Percentiles rank a stretch among this genome's conserved stretches.
Evolutionary conservation across 1,140 invertebrate species (phyloP).

Genomic region (Tetragonula clypearis): DNA sequence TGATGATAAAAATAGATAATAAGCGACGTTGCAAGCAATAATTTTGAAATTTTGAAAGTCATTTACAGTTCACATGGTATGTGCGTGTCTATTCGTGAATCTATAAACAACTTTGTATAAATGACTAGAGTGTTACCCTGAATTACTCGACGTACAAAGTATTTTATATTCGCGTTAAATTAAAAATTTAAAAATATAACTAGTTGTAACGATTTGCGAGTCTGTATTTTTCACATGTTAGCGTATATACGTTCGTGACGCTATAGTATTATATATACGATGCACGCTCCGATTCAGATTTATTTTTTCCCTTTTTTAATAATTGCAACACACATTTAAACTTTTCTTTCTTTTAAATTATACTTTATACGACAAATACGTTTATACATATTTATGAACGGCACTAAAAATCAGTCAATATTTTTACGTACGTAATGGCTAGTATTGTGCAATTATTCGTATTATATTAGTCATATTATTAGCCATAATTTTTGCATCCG

Average conservation of each 20-base stretch:
- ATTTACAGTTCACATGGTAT: conserved; percentile 42
- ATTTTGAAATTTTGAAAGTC: conserved; percentile 23
- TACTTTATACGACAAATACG: conserved; percentile 1
- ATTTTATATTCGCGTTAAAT: background rate
- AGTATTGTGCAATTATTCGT: conserved; percentile 60
- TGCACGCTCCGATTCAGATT: background rate
- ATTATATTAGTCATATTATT: conserved; percentile 39
- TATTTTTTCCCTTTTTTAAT: background rate
- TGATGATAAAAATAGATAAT: background rate
- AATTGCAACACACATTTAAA: background rate
- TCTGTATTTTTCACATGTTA: background rate
- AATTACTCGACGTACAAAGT: conserved; percentile 31
- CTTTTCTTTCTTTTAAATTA: background rate
- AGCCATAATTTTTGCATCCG: conserved; percentile 22
- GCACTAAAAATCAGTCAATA: conserved; percentile 53
- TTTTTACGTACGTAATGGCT: conserved; percentile 56
- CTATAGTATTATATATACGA: background rate
- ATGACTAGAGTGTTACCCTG: conserved; percentile 51
- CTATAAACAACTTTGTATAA: conserved; percentile 43
- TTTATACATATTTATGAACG: conserved; percentile 45
- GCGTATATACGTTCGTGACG: background rate
- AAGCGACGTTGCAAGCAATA: conserved; percentile 10
- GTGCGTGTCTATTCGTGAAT: conserved; percentile 43
- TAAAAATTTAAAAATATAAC: background rate
- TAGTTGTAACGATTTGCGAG: background rate